Evolutionary conservation across 2,888 invertebrate genomes (phyloP).

Genomic region (Pseudococcus jackbeardsleyi): DNA sequence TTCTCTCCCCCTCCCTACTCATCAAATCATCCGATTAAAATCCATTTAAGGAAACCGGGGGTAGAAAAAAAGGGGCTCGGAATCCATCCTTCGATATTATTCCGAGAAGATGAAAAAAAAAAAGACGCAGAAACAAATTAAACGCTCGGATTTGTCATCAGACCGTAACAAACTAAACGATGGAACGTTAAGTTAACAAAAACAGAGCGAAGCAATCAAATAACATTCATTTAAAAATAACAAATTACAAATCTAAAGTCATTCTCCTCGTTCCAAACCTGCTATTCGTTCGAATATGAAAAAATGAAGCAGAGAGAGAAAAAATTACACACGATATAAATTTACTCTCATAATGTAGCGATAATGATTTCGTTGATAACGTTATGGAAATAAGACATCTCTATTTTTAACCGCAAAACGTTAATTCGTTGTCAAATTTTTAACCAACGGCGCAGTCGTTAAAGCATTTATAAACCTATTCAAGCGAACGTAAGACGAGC

Average conservation of each 20-base stretch:
- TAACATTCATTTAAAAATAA: conserved; percentile 61
- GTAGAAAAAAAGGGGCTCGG: background rate
- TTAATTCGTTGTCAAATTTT: conserved; percentile 64
- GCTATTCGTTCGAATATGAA: conserved; percentile 1
- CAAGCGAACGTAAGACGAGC: conserved; percentile 48
- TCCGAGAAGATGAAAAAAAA: background rate
- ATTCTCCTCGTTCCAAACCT: conserved; percentile 26
- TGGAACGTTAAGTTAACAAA: conserved; percentile 27
- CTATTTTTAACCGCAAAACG: conserved; percentile 56
- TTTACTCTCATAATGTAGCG: conserved; percentile 64
- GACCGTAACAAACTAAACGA: conserved; percentile 57
- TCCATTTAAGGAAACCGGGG: conserved; percentile 10
- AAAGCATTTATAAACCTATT: conserved; percentile 63
- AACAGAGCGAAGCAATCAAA: conserved; percentile 56
- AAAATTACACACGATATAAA: conserved; percentile 61
- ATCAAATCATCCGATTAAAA: conserved; percentile 19
- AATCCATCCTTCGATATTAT: conserved; percentile 22
- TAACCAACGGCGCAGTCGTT: conserved; percentile 55
- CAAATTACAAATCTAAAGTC: conserved; percentile 59
- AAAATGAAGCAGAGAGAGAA: background rate
- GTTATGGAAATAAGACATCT: conserved; percentile 58
- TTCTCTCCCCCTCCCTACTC: background rate
- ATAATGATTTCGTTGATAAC: conserved; percentile 64
- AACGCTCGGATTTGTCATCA: conserved; percentile 61
- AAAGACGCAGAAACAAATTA: conserved; percentile 50